phyloP scores from a whole-genome alignment of 2,113 vertebrate genomes.

The Ophiodon elongatus region DNA sequence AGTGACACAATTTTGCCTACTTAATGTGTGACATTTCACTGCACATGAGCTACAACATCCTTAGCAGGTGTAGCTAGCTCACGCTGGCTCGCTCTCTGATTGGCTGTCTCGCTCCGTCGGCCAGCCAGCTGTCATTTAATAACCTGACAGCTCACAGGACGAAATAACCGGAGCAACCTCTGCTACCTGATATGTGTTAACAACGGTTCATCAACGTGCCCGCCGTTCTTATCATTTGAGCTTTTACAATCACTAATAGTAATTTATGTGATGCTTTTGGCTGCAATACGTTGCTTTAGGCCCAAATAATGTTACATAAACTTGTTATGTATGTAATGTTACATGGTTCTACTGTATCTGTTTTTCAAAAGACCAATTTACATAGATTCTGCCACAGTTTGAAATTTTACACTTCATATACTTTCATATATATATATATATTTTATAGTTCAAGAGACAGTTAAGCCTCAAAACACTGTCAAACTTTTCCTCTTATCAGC shows the following conservation, averaged over 20 bases:
- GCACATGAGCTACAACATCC: constrained; percentile 44
- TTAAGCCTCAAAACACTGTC: not conserved
- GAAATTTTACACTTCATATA: constrained; percentile 6
- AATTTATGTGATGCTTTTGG: constrained; percentile 25
- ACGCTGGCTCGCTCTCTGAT: constrained; percentile 65
- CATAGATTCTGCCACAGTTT: constrained; percentile 3
- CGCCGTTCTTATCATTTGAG: not conserved
- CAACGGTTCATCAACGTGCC: constrained; percentile 28
- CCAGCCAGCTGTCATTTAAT: constrained; percentile 70
- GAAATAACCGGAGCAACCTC: constrained; percentile 12
- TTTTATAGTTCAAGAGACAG: not conserved
- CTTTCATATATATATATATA: no score
- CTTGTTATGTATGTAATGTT: no score
- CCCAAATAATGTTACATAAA: constrained; percentile 69
- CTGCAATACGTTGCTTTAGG: constrained; percentile 51
- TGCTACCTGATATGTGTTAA: constrained; percentile 33
- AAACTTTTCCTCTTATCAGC: not conserved
- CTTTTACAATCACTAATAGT: constrained; percentile 1
- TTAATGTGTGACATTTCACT: constrained; percentile 4
- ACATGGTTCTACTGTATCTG: constrained; percentile 12
- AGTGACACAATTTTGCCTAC: not conserved
- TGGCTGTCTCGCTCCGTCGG: constrained; percentile 63
- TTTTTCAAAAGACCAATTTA: constrained; percentile 30
- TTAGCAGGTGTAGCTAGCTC: constrained; percentile 63
- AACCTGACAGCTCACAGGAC: constrained; percentile 67